These are phyloP conservation scores for Miichthys miiuy DNA, from an alignment of 2,797 vertebrate genomes.

Conservation along the genomic window DNA sequence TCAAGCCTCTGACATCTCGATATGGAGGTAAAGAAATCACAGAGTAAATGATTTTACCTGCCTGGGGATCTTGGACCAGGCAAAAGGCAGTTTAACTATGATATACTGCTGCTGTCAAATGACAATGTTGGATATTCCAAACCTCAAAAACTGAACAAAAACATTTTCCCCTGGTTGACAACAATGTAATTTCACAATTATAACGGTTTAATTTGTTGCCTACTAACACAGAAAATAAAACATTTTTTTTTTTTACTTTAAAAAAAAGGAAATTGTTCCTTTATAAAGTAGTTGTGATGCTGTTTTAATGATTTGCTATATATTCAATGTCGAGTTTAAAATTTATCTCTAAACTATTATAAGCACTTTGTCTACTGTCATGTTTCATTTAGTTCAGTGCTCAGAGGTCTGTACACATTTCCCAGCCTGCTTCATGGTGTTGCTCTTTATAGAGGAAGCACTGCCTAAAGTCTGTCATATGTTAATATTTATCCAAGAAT, in stretches of 20 bases:
- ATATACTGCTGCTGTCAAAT: conserved; percentile 42
- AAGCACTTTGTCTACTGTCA: background rate
- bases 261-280: background rate
- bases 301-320: background rate
- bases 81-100: conserved; percentile 30
- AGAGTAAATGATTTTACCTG: conserved; percentile 26
- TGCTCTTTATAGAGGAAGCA: conserved; percentile 52
- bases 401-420: conserved; percentile 18
- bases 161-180: conserved; percentile 8
- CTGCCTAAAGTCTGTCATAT: conserved; percentile 64
- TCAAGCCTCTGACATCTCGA: conserved; percentile 25
- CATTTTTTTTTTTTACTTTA: background rate
- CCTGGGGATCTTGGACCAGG: conserved; percentile 29
- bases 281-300: background rate
- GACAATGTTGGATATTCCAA: conserved; percentile 29
- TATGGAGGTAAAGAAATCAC: conserved; percentile 10
- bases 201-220: background rate
- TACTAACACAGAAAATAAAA: background rate
- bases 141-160: conserved; percentile 27
- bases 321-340: conserved; percentile 9
- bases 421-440: conserved; percentile 27
- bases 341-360: conserved; percentile 11
- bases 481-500: conserved; percentile 71
- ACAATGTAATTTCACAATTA: conserved; percentile 27
- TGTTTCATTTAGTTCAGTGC: conserved; percentile 19